A percentile compares a stretch with the other conserved stretches of the same genome.
Evolutionary conservation across 64 coral and sea anemone genomes (phyloP).

Genomic region (Trachythela sp.): DNA sequence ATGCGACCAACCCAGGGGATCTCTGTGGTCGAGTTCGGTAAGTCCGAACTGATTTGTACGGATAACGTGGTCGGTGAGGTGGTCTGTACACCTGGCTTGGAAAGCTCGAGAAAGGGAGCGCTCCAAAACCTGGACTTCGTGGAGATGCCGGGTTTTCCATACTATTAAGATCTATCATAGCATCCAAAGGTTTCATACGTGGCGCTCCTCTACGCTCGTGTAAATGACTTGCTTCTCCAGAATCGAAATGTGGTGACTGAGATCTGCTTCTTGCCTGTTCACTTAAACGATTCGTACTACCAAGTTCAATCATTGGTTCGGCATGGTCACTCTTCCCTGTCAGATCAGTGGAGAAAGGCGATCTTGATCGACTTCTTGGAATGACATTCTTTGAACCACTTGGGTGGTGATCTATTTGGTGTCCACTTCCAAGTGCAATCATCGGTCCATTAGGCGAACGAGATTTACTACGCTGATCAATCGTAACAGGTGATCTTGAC

Average conservation of each 20-base stretch:
- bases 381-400: not conserved
- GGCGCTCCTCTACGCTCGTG: not conserved
- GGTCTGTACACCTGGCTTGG: not conserved
- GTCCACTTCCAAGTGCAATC: not conserved
- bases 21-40: not conserved
- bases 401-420: not conserved
- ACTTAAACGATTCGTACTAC: not conserved
- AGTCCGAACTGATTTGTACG: not conserved
- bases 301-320: not conserved
- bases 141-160: not conserved
- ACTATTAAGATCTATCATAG: not conserved
- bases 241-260: not conserved
- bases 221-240: not conserved
- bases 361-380: not conserved
- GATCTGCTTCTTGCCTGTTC: not conserved
- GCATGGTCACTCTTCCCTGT: not conserved
- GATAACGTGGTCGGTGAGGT: not conserved
- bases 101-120: not conserved
- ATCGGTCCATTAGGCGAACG: not conserved
- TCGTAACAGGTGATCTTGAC: not conserved
- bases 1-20: not conserved
- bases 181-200: not conserved
- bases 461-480: not conserved
- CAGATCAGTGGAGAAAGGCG: not conserved
- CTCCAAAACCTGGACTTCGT: not conserved